Conservation (phyloP, 2,113 vertebrate species). For the Sinocyclocheilus anophthalmus region DNA sequence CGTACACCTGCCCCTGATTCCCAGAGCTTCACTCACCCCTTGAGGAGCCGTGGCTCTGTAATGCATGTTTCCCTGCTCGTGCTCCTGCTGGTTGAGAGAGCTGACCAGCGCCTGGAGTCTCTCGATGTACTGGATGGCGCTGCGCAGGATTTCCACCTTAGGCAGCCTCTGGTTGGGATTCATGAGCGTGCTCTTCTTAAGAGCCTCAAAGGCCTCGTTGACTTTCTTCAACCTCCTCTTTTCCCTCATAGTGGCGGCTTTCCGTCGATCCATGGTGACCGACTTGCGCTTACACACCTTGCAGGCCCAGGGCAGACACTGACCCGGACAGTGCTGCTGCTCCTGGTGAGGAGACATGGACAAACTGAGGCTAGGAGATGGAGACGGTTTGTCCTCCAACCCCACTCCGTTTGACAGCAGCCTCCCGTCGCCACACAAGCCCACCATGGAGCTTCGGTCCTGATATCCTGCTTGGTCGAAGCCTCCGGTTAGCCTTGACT, state of each 20-base stretch:
- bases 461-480: slow-evolving; percentile 83
- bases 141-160: slow-evolving; percentile 97
- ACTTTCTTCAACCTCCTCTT: slow-evolving; percentile 96
- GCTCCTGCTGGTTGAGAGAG: slow-evolving; percentile 95
- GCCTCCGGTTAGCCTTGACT: slow-evolving; percentile 81
- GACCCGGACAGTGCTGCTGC: slow-evolving; percentile 88
- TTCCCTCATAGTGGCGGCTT: slow-evolving; percentile 92
- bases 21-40: slow-evolving; percentile 78
- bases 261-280: slow-evolving; percentile 90
- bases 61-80: slow-evolving; percentile 81
- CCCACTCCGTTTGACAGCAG: slow-evolving; percentile 70
- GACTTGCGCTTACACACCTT: slow-evolving; percentile 95
- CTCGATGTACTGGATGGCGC: slow-evolving; percentile 98
- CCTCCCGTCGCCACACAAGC: slow-evolving; percentile 79
- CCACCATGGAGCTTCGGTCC: slow-evolving; percentile 82
- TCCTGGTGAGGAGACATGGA: slow-evolving; percentile 77
- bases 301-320: slow-evolving; percentile 97
- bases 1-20: background rate
- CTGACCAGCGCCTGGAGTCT: slow-evolving; percentile 92
- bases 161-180: slow-evolving; percentile 98
- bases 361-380: slow-evolving; percentile 66
- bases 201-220: slow-evolving; percentile 96
- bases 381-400: slow-evolving; percentile 87
- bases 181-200: slow-evolving; percentile 95
- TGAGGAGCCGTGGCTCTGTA: slow-evolving; percentile 72